Conservation (phyloP, 1,140 invertebrate species). For the Musca vetustissima region DNA sequence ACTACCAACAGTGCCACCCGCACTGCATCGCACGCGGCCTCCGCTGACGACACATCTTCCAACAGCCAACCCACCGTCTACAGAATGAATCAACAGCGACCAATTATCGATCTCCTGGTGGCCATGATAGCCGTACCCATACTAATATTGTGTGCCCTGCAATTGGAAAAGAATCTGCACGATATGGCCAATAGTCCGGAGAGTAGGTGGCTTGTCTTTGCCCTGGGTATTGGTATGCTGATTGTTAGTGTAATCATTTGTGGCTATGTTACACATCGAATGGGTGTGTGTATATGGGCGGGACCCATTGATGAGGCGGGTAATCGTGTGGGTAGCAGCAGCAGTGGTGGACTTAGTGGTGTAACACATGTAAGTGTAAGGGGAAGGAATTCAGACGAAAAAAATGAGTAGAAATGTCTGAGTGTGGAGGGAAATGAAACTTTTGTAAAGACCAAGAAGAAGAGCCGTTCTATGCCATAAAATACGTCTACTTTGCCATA, state of each 20-base stretch:
- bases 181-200: constrained; percentile 40
- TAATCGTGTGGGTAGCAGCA: constrained; percentile 33
- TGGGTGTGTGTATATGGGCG: constrained; percentile 54
- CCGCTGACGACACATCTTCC: constrained; percentile 35
- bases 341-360: constrained; percentile 31
- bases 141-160: constrained; percentile 47
- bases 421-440: no score
- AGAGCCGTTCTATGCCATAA: no score
- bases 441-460: background rate
- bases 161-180: constrained; percentile 51
- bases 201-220: constrained; percentile 51
- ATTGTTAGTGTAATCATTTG: constrained; percentile 51
- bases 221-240: constrained; percentile 49
- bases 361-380: constrained; percentile 43
- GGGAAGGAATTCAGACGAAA: background rate
- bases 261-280: constrained; percentile 53
- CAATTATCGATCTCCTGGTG: constrained; percentile 48
- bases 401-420: no score
- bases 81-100: constrained; percentile 46
- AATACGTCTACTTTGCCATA: no score
- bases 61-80: constrained; percentile 21
- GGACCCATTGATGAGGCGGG: constrained; percentile 51
- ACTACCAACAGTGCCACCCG: constrained; percentile 40
- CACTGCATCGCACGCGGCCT: constrained; percentile 32
- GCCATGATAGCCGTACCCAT: constrained; percentile 52